Base-by-base conservation (phyloP, 2,888 invertebrate species). In the Parnassius smintheus region DNA sequence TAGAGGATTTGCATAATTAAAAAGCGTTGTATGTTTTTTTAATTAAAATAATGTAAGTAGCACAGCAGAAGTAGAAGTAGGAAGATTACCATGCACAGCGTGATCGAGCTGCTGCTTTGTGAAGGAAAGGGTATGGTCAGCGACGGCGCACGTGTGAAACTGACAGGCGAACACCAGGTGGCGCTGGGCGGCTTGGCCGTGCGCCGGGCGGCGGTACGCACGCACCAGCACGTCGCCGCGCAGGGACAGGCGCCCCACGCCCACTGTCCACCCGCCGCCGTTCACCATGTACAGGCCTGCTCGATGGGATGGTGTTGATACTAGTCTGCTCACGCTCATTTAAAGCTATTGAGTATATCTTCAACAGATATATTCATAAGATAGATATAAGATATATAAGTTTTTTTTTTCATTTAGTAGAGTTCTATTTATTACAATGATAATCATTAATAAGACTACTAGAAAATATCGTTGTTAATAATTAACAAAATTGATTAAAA, bases 101-200 rank as follows among this genome's bases (percentile, higher is more conserved):
- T 95, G 94, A 88, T 98, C 98, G 71, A 98, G 93, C 81, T 98
- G 97, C 76, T 95, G 95, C 79, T 96, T 95, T 65, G 95, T 95
- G 91, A 98, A 97, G 75, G 95, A 95, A 61, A 98, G 94, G 66
- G 96, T 95, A 86, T 96, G 95, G 82, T 96, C 96, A 55, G 96
- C 94, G 69, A 98, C 95, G 60, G 98, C 97, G 90, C 98, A 98
- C 4, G 98, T 98, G 93, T 98, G 98, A 92, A 98, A 98, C 94
- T 98, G 96, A 82, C 96, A 95, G 57, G 96, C 95, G 91, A 97
- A 97, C 72, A 97, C 94, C n/a, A 96, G 93, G 74, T 95, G 95
- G 51, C 94, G 90, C 64, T 58, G 80, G 25, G 72, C 56, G 69
- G 72, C 61, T 65, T 73, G 25, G 70, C 80, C 73, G 59, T 81